A percentile compares a stretch with the other conserved stretches of the same genome.
phyloP scores from a whole-genome alignment of 2,113 vertebrate species.

The Actenoides hombroni region DNA sequence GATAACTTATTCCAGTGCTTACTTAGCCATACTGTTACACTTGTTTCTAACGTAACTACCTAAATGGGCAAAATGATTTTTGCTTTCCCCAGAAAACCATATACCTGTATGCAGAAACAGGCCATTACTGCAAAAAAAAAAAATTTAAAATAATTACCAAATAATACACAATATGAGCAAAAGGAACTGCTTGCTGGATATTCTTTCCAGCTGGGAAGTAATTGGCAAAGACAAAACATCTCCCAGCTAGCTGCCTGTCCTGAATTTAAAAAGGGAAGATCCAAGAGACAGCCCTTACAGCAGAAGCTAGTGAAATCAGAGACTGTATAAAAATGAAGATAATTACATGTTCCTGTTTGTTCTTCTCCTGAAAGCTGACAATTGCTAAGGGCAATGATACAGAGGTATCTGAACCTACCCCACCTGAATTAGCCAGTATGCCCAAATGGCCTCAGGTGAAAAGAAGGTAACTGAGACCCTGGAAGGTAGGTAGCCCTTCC shows the following conservation, averaged over 20 bases:
- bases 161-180: not conserved
- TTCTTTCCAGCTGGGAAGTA: not conserved
- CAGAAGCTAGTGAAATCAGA: not conserved
- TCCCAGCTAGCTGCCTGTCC: not conserved
- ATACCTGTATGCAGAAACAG: not conserved
- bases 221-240: not conserved
- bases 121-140: not conserved
- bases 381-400: not conserved
- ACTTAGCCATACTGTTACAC: not conserved
- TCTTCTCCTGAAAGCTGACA: not conserved
- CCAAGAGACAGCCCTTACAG: not conserved
- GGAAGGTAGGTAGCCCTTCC: not conserved
- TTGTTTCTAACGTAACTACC: not conserved
- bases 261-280: not conserved
- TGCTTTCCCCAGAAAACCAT: not conserved
- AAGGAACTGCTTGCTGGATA: not conserved
- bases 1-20: not conserved
- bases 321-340: not conserved
- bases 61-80: not conserved
- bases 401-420: not conserved
- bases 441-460: not conserved
- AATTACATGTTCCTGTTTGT: not conserved
- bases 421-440: not conserved
- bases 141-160: not conserved
- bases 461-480: not conserved